Base-by-base conservation (phyloP, 2,113 vertebrate species). In the Nothoprocta perdicaria region DNA sequence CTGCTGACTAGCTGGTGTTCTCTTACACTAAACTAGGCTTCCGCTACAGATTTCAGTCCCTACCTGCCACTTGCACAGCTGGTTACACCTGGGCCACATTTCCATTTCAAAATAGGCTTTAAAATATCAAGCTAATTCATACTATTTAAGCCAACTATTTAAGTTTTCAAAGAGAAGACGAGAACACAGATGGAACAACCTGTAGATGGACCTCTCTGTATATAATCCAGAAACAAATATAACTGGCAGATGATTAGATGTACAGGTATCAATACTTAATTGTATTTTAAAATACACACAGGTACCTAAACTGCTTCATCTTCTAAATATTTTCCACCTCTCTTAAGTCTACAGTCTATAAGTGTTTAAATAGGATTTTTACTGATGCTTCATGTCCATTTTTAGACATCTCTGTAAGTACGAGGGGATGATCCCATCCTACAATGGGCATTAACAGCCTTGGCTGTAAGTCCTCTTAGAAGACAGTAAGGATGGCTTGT, bases 361-460 rank as follows among this genome's bases (percentile, higher is more conserved):
- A 7, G 17, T 18, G 4, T 60, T 74, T 77, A 43, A 45, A 31
- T 71, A 60, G 87, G 55, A 60, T 18, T 18, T 77, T 63, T 26
- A 66, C 24, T 41, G 55, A 73, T 19, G 16, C 9, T 23, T 63
- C 21, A 29, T 41, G 18, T 4, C 55, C 4, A 1, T 40, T 57
- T 71, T 35, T 41, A 74, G 73, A 85, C 35, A 27, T 4, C 24
- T 91, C 72, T 10, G 1, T 9, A 60, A 83, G 60, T 26, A 67
- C 31, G 38, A 72, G 52, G 24, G 35, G 38, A 33, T 1, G 9
- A 66, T 15, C 73, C 41, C 33, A 43, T 19, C 71, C 33, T 43
- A 61, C 33, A 74, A 27, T 0, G 5, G 45, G 27, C 57, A 72
- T 15, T 72, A 89, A 66, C 29, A 60, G 6, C 1, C 0, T 0